Base-by-base conservation (phyloP, 1,140 invertebrate species). In the Drosophila erecta region DNA sequence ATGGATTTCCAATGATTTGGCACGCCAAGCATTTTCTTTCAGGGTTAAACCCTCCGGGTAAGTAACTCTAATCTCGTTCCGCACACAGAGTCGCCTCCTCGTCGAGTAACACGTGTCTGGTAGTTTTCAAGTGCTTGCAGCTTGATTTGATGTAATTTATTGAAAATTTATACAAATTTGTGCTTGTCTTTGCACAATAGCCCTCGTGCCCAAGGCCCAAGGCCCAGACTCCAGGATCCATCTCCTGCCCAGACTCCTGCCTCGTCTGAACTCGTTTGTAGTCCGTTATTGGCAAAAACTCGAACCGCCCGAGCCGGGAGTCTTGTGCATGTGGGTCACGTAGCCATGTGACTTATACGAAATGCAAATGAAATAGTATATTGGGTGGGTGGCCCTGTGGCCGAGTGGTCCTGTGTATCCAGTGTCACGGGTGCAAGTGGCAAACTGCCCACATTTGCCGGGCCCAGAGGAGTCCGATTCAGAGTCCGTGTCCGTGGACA, bases 121-220 rank as follows among this genome's bases (percentile, higher is more conserved):
- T 71, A 76, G 77, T 76, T 80, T 78, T 67, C 58, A 72, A 79
- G 79, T 69, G 67, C 59, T 69, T 83, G 74, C 57, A 74, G 61
- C 74, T 81, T 81, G 79, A 81, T 81, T 81, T 81, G 79, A 73
- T 81, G 73, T 81, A 81, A 81, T 81, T 81, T 81, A 81, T 81
- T 76, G 78, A 81, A 74, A 79, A 79, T 79, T 79, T 79, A 79
- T 79, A 73, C 67, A 81, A 81, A 81, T 81, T 81, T 81, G 46
- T 77, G 66, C 53, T 80, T 80, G 77, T 74, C 57, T 75, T 76
- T 73, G 76, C 76, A 79, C 66, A 79, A 76, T 53, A 67, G 71
- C 38, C 51, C 17, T 66, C 55, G 46, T 57, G 51, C 61, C 57
- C 57, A n/a, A 14, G 40, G 51, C 61, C 57, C 57, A n/a, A 14